Conservation (phyloP, 2,888 invertebrate genomes). For the Macaria liturata region DNA sequence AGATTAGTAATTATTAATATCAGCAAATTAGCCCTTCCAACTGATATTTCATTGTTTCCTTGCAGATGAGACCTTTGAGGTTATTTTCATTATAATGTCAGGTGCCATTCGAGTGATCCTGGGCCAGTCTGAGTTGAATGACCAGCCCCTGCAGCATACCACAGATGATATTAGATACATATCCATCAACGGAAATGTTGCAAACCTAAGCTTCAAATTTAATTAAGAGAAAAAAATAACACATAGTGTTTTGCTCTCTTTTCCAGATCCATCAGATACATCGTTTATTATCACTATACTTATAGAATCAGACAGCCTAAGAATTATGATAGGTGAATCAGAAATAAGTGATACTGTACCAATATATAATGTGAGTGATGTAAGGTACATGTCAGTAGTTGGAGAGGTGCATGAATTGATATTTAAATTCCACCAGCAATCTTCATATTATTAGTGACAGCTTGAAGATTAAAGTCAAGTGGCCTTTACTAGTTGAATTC, state of each 20-base stretch:
- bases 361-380: background rate
- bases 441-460: too few species aligned
- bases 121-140: conserved; percentile 39
- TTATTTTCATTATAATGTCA: conserved; percentile 8
- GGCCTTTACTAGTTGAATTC: too few species aligned
- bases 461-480: too few species aligned
- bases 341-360: background rate
- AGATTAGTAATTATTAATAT: too few species aligned
- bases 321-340: background rate
- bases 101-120: conserved; percentile 29
- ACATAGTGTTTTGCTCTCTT: background rate
- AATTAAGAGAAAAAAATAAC: background rate
- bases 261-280: background rate
- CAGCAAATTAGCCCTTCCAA: too few species aligned
- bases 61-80: conserved; percentile 26
- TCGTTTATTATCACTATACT: background rate
- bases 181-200: conserved; percentile 53
- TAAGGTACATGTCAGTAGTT: background rate
- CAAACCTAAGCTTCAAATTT: conserved; percentile 41
- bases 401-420: background rate
- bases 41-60: conserved; percentile 8
- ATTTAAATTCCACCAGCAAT: background rate
- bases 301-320: background rate
- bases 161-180: conserved; percentile 54
- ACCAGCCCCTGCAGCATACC: conserved; percentile 47